Conservation (phyloP, 2,797 vertebrate species). For the Lagocephalus sceleratus region DNA sequence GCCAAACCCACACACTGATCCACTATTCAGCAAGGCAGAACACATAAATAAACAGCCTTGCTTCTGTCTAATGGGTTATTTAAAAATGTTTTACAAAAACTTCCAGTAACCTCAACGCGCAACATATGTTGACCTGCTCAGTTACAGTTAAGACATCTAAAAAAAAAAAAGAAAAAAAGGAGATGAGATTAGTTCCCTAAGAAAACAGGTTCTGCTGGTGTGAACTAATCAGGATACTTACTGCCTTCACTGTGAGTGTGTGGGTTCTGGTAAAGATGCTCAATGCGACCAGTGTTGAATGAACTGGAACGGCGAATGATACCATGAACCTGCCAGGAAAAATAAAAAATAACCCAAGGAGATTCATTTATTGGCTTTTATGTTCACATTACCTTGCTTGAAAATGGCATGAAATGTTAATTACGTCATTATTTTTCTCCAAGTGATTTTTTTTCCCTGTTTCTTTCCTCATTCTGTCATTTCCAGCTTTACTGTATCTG, state of each 20-base stretch:
- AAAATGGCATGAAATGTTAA: too few species aligned
- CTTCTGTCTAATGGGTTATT: too few species aligned
- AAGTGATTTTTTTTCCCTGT: too few species aligned
- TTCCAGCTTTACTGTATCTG: neutral
- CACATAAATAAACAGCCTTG: too few species aligned
- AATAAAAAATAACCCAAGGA: neutral
- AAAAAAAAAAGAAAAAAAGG: too few species aligned
- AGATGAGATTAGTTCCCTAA: neutral
- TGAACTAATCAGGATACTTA: constrained; percentile 68
- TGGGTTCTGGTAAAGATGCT: constrained; percentile 95
- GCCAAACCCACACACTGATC: neutral
- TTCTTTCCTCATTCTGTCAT: too few species aligned
- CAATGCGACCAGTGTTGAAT: constrained; percentile 97
- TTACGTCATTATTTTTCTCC: too few species aligned
- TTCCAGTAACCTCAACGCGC: too few species aligned
- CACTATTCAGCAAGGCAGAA: too few species aligned
- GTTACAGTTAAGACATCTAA: neutral
- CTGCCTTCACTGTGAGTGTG: constrained; percentile 93
- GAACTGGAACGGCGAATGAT: constrained; percentile 94
- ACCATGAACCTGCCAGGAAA: constrained; percentile 85
- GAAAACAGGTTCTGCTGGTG: neutral
- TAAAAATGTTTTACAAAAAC: too few species aligned
- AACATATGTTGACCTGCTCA: too few species aligned
- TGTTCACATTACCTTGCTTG: neutral
- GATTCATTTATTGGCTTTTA: neutral